Base-by-base conservation (phyloP, 2,888 invertebrate genomes). In the Megamerina dolium region DNA sequence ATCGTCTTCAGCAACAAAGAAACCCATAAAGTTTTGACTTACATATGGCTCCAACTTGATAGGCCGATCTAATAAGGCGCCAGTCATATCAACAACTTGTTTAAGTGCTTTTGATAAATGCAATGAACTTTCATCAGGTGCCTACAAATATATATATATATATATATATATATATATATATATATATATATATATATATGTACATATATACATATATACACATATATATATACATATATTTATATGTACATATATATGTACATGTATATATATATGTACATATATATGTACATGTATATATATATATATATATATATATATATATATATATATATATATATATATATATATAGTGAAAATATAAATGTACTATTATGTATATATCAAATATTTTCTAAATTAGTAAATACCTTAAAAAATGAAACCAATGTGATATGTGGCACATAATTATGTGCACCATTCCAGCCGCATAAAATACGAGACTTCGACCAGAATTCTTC, bases 401-500 rank as follows among this genome's bases (percentile, higher is more conserved):
- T 23, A 23, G 10, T 17, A 6, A 4, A 19, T 75, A 87, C 88
- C 77, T 87, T 85, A 60, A 93, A 93, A 71, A 89, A 91, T 12
- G 89, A 85, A 42, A 90, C 87, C 41, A 93, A 74, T 6, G 92
- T 93, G 52, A 93, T 86, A 62, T 93, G 93, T 2, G 92, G 92
- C 46, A 87, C 83, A 68, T 84, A 90, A 66, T 89, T 88, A 60
- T 91, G 92, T 2, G 90, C 90, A 17, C 89, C 87, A 73, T 92
- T 93, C 87, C 91, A 89, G 5, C 87, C 87, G 60, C 82, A 82
- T 10, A 80, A 70, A 23, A 77, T 73, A 56, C 81, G 79, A 1
- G 88, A 87, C 61, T 84, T 85, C 2, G 80, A 75, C 87, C 87
- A 88, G 68, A 88, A 92, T 38, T 79, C 77, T 37, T 82, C 78